A percentile compares a stretch with the other conserved stretches of the same genome.
Conservation (phyloP, 2,113 vertebrate species). For the Meles meles region DNA sequence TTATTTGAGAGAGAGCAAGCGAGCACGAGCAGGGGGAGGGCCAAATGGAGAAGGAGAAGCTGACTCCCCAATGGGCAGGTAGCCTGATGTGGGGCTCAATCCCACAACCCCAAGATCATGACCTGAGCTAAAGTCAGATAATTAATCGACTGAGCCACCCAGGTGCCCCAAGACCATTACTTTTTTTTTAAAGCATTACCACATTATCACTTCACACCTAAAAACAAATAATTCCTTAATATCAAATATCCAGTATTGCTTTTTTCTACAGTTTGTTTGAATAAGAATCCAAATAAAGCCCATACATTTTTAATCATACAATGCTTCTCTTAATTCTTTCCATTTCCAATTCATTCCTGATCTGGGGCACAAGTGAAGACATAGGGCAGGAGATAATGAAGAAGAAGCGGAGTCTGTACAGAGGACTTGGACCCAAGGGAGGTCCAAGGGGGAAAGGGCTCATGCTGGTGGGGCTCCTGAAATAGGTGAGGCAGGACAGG, state of each 20-base stretch:
- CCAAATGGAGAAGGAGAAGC: background rate
- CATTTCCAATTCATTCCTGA: background rate
- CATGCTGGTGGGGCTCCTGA: background rate
- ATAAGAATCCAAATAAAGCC: background rate
- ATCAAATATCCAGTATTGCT: background rate
- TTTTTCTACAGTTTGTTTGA: background rate
- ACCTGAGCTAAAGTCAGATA: background rate
- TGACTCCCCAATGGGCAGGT: background rate
- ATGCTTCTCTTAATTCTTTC: background rate
- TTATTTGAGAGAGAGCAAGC: background rate
- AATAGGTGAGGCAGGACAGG: background rate
- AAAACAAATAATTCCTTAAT: background rate
- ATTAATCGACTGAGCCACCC: background rate
- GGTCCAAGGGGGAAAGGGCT: no score
- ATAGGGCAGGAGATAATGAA: background rate
- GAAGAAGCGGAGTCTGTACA: accelerated
- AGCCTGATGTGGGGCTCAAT: background rate
- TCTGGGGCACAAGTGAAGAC: background rate
- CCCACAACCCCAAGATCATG: background rate
- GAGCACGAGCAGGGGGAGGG: background rate
- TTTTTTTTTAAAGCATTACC: background rate
- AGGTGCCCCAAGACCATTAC: background rate
- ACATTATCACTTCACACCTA: background rate
- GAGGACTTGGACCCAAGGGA: background rate
- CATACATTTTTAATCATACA: background rate